A percentile compares a stretch with the other conserved stretches of the same genome.
Conservation (phyloP, 2,888 invertebrate genomes). For the Cloeon dipterum region DNA sequence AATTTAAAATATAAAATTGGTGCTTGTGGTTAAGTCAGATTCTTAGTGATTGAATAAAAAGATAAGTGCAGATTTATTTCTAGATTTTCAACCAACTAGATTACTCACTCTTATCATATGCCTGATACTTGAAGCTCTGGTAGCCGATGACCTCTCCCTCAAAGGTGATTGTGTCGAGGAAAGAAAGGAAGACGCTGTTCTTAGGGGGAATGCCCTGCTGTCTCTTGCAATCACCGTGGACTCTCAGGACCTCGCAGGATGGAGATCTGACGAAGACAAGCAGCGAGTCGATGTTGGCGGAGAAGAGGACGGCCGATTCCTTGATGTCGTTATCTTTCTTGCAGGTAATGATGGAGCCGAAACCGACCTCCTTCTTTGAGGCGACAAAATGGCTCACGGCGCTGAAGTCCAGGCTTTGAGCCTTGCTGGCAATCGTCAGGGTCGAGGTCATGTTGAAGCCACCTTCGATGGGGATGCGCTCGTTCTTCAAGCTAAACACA, state of each 20-base stretch:
- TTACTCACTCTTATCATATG: conserved; percentile 4
- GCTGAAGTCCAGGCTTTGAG: conserved; percentile 12
- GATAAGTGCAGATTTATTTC: no score
- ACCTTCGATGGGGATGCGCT: conserved; percentile 11
- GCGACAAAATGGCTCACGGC: conserved; percentile 15
- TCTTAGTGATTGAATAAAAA: background rate
- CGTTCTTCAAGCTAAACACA: conserved; percentile 15
- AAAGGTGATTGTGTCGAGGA: background rate
- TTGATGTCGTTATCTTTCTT: conserved; percentile 15
- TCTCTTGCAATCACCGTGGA: background rate
- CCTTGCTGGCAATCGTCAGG: conserved; percentile 21
- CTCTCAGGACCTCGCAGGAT: conserved; percentile 2
- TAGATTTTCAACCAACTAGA: no score
- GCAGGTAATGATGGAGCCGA: conserved; percentile 14
- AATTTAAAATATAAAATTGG: background rate
- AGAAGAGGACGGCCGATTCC: conserved; percentile 1
- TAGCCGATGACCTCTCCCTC: conserved; percentile 1
- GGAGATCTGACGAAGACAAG: conserved; percentile 3
- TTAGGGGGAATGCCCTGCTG: background rate
- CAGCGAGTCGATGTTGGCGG: background rate
- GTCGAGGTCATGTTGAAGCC: conserved; percentile 19
- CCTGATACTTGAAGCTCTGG: conserved; percentile 1
- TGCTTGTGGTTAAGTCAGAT: no score
- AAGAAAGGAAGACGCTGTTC: background rate
- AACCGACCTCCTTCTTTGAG: conserved; percentile 14